Evolutionary conservation across 2,888 invertebrate genomes (phyloP).

Genomic region (Auanema freiburgensis): DNA sequence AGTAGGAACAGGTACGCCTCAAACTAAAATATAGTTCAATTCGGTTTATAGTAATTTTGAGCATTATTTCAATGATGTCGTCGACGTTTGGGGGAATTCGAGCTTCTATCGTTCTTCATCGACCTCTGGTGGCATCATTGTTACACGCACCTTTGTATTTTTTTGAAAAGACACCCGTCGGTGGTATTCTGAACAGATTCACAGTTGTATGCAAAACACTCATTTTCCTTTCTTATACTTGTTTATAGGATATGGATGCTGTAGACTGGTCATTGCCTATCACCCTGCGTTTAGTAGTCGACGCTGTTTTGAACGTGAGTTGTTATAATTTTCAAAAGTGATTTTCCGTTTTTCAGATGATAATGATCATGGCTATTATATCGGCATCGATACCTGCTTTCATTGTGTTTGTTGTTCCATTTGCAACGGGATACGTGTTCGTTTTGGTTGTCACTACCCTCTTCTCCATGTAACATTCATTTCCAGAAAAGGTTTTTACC

Average conservation of each 20-base stretch:
- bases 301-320: slow-evolving; percentile 32
- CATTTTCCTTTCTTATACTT: slow-evolving; percentile 3
- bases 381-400: slow-evolving; percentile 29
- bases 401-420: slow-evolving; percentile 41
- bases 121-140: slow-evolving; percentile 51
- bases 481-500: slow-evolving; percentile 85
- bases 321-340: too few species aligned
- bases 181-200: slow-evolving; percentile 64
- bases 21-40: background rate
- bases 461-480: background rate
- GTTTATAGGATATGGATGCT: slow-evolving; percentile 47
- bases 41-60: slow-evolving; percentile 32
- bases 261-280: slow-evolving; percentile 44
- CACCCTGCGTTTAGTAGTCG: slow-evolving; percentile 37
- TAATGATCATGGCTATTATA: slow-evolving; percentile 36
- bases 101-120: slow-evolving; percentile 50
- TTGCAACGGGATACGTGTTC: slow-evolving; percentile 36
- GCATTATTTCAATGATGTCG: slow-evolving; percentile 30
- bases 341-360: slow-evolving; percentile 34
- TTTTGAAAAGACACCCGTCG: slow-evolving; percentile 62
- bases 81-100: slow-evolving; percentile 27
- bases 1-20: background rate
- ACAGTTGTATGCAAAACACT: slow-evolving; percentile 22
- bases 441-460: slow-evolving; percentile 27
- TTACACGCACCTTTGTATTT: slow-evolving; percentile 60